Evolutionary conservation across 2,113 vertebrate genomes (phyloP), one percentile per base, ranked within the genome.

Genomic region (Saccopteryx bilineata): DNA sequence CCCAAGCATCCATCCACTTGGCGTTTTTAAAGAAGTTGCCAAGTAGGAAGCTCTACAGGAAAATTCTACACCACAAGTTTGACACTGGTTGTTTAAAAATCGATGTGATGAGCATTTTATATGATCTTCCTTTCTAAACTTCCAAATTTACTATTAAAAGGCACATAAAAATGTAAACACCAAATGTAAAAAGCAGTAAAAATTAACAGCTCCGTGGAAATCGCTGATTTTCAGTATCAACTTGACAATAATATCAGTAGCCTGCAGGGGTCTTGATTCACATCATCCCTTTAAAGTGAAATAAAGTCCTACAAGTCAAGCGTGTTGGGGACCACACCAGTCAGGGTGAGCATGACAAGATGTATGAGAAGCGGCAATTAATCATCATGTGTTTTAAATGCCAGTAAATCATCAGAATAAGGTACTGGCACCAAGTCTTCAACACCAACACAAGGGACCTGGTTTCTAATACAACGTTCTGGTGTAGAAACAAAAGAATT

Each of bases 61-160:
- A 94, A 94, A 90, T 50, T 68, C 76, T 48, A 87, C 54, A 10
- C 17, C 48, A 56, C 5, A 33, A 75, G 28, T 52, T 52, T 58
- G 19, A 60, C 17, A 84, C n/a, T 28, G 52, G 11, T 60, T 52
- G n/a, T 71, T 79, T 33, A 79, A 79, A 75, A 54, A 26, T 54
- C 71, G 23, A 56, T 12, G 23, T 78, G 46, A 50, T 69, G 85
- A n/a, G 4, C 15, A 4, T 48, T 72, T 91, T 80, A 17, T 81
- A 58, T 28, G 50, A 78, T 52, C 23, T 89, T 78, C 15, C 60
- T 58, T 63, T 81, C 75, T 50, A 33, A 21, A 39, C 26, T 58
- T 95, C 15, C 58, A 65, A 28, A 66, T 95, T 63, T 69, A 76
- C 48, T 85, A 76, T 33, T 85, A 54, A 83, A 90, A 86, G 71